These are phyloP conservation scores for Sciurus vulgaris DNA, from an alignment of 2,797 vertebrate genomes.

Conservation along the genomic window DNA sequence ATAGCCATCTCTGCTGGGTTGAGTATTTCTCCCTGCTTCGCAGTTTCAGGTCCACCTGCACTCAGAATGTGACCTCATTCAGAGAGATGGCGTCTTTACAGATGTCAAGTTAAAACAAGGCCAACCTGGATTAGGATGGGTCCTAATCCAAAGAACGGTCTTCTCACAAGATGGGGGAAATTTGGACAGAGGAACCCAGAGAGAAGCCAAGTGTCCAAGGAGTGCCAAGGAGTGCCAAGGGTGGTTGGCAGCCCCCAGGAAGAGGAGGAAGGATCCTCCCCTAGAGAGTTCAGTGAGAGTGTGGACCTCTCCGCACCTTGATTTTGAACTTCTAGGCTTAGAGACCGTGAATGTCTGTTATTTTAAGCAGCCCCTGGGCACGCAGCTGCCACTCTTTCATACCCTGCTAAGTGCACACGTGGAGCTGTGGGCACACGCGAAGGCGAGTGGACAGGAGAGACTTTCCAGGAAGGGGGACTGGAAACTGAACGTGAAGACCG, in stretches of 20 bases:
- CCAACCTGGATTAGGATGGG: background rate
- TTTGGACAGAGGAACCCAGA: background rate
- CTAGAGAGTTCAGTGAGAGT: background rate
- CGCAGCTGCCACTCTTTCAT: background rate
- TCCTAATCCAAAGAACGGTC: background rate
- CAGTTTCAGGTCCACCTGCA: background rate
- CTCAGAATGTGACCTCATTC: constrained; percentile 10
- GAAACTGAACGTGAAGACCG: background rate
- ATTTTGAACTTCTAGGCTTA: background rate
- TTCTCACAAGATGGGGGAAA: background rate
- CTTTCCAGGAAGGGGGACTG: background rate
- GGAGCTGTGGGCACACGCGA: background rate
- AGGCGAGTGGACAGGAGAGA: background rate
- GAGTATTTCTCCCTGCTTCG: background rate
- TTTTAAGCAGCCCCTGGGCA: background rate
- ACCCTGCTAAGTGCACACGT: fast-evolving
- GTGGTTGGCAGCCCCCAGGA: background rate
- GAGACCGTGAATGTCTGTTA: background rate
- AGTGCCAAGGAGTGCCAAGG: background rate
- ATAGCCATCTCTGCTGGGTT: background rate
- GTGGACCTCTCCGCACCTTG: background rate
- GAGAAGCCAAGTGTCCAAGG: background rate
- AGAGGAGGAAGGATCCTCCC: background rate
- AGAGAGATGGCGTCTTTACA: background rate
- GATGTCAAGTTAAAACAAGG: background rate